A percentile compares a stretch with the other conserved stretches of the same genome.
Conservation (phyloP, 2,888 invertebrate species). For the Thera britannica region DNA sequence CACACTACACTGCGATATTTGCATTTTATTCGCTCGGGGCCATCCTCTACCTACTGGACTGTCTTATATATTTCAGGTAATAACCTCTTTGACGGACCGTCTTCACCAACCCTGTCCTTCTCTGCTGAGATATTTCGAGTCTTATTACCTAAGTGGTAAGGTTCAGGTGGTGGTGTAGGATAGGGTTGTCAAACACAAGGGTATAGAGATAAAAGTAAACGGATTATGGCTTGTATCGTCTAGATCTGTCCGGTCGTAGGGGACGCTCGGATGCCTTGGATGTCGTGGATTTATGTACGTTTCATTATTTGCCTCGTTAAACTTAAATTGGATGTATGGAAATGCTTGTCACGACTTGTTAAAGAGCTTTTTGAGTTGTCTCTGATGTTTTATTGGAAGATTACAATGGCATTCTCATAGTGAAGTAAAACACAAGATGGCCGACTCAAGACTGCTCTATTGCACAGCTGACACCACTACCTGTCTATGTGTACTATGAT, state of each 20-base stretch:
- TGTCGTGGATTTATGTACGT: slow-evolving; percentile 41
- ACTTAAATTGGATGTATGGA: slow-evolving; percentile 41
- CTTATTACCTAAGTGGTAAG: slow-evolving; percentile 31
- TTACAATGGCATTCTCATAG: no score
- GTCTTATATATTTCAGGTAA: slow-evolving; percentile 81
- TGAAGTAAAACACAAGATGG: no score
- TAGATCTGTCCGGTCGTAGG: slow-evolving; percentile 60
- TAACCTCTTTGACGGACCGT: slow-evolving; percentile 81
- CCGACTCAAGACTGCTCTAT: no score
- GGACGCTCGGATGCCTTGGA: slow-evolving; percentile 32
- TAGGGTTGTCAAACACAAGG: slow-evolving; percentile 62
- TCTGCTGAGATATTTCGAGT: slow-evolving; percentile 24
- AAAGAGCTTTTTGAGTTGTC: slow-evolving; percentile 13
- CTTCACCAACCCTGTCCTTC: slow-evolving; percentile 40
- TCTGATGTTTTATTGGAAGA: slow-evolving; percentile 4
- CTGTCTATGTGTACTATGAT: no score
- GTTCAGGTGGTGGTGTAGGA: slow-evolving; percentile 25
- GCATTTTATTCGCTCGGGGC: slow-evolving; percentile 78
- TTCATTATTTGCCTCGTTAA: slow-evolving; percentile 42
- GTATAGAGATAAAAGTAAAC: slow-evolving; percentile 80
- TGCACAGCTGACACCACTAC: no score
- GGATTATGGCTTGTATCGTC: slow-evolving; percentile 80
- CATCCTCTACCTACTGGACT: slow-evolving; percentile 53
- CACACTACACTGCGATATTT: slow-evolving; percentile 71
- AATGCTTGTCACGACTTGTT: slow-evolving; percentile 27